Base-by-base conservation (phyloP, 2,888 invertebrate species). In the Phasia obesa region DNA sequence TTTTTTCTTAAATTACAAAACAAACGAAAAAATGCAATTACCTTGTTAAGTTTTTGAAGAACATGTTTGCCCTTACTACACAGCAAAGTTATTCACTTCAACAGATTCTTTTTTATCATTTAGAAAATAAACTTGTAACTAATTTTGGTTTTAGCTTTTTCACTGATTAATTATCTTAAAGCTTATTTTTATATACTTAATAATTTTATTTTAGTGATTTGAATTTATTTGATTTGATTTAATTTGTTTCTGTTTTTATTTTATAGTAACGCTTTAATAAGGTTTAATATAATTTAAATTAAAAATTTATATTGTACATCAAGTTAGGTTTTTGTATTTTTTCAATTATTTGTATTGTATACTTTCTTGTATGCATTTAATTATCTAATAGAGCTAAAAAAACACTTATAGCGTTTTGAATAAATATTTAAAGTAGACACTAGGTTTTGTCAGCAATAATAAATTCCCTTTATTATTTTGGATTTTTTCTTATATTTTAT, bases 231-330 rank as follows among this genome's bases (percentile, higher is more conserved):
- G n/a, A 21, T 21, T n/a, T 9, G 19, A 64, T 19, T 47, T 17
- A 23, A 11, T 13, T 42, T 25, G 6, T 51, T 35, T 19, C 23
- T 19, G 0, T 53, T 38, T 53, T 53, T 13, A n/a, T 38, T 31
- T 65, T 31, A 13, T 21, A 49, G 21, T 31, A 25, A 51, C 38
- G 35, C 11, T 53, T 67, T n/a, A 27, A 27, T 44, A 44, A 31
- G 27, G 3, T 13, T 38, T 7, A 57, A 27, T 31, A 47, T 47
- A 21, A 13, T 15, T 57, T 55, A 19, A 42, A 25, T 42, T 25
- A 25, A 25, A 62, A 27, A 3, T 6, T 5, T 6, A 27, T 42
- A 42, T 15, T 4, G 9, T 11, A 35, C 2, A 35, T 35, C 11
- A 35, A 35, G 9, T 11, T 1, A 35, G 11, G 11, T 35, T 35